These are phyloP conservation scores for Myotis pilosus DNA, from an alignment of 2,797 vertebrate species.

Conservation along the genomic window DNA sequence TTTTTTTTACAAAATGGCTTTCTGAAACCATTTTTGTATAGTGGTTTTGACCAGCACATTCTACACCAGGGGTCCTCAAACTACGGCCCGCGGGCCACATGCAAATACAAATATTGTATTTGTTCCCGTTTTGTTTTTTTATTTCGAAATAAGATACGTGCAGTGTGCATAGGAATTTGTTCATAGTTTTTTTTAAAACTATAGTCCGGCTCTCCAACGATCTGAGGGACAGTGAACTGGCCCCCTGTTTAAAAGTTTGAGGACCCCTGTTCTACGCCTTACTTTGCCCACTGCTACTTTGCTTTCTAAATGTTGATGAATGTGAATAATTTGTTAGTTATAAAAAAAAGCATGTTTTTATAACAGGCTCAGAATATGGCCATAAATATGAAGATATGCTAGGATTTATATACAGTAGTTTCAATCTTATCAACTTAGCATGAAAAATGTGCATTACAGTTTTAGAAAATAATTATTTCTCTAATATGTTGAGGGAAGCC, in stretches of 20 bases:
- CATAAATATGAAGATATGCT: constrained; percentile 18
- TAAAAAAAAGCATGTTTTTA: not conserved
- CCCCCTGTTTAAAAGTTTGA: too few relatives aligned
- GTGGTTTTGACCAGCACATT: constrained; percentile 24
- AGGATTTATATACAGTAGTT: not conserved
- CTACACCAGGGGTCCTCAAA: not conserved
- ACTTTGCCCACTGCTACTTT: not conserved
- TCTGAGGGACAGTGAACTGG: too few relatives aligned
- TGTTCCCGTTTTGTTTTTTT: too few relatives aligned
- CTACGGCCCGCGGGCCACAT: too few relatives aligned
- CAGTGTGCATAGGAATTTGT: too few relatives aligned
- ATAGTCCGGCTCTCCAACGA: too few relatives aligned
- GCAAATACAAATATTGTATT: too few relatives aligned
- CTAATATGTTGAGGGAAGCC: constrained; percentile 35
- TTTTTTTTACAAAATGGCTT: constrained; percentile 29
- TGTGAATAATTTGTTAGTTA: constrained; percentile 39
- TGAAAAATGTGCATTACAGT: constrained; percentile 59
- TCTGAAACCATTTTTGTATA: constrained; percentile 41
- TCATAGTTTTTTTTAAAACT: too few relatives aligned
- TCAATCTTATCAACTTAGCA: constrained; percentile 15
- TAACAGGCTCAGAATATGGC: not conserved
- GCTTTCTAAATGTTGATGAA: constrained; percentile 52
- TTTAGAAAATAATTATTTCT: constrained; percentile 57
- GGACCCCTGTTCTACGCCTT: not conserved
- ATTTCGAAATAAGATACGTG: too few relatives aligned